Percentiles rank a stretch among this genome's conserved stretches.
Conservation (phyloP, 2,888 invertebrate species). For the Troglohyphantes excavatus region DNA sequence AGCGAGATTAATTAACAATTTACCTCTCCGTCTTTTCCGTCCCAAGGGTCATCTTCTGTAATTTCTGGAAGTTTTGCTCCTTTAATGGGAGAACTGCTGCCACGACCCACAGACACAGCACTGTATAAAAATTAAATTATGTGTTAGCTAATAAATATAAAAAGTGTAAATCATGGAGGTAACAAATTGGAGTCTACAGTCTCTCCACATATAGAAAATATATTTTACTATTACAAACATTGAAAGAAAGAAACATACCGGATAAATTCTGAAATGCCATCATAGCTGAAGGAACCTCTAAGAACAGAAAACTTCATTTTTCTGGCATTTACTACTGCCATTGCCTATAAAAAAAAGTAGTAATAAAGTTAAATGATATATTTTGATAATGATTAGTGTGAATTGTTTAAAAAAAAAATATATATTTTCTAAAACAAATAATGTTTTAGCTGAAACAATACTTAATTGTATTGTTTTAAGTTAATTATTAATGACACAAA, state of each 20-base stretch:
- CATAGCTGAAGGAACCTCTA: constrained; percentile 95
- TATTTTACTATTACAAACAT: not conserved
- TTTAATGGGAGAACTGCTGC: constrained; percentile 93
- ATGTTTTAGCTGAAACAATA: too few relatives aligned
- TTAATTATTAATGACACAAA: too few relatives aligned
- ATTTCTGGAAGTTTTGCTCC: constrained; percentile 91
- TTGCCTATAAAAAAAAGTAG: constrained; percentile 84
- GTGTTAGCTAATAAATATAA: not conserved
- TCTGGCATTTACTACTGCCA: constrained; percentile 97
- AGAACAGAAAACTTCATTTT: constrained; percentile 98
- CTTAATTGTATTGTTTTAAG: too few relatives aligned
- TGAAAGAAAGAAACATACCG: constrained; percentile 81
- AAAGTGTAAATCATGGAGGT: not conserved
- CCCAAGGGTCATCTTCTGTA: constrained; percentile 89
- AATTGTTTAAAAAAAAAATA: too few relatives aligned
- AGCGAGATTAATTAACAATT: not conserved
- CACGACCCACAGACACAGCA: constrained; percentile 95
- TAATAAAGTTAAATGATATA: too few relatives aligned
- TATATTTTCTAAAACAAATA: too few relatives aligned
- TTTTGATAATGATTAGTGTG: too few relatives aligned
- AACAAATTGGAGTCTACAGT: not conserved
- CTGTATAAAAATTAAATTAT: constrained; percentile 83
- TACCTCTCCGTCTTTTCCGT: constrained; percentile 89
- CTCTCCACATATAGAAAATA: not conserved
- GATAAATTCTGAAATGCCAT: constrained; percentile 97